phyloP scores from a whole-genome alignment of 2,797 vertebrate species.

The Phylloscopus collybita region DNA sequence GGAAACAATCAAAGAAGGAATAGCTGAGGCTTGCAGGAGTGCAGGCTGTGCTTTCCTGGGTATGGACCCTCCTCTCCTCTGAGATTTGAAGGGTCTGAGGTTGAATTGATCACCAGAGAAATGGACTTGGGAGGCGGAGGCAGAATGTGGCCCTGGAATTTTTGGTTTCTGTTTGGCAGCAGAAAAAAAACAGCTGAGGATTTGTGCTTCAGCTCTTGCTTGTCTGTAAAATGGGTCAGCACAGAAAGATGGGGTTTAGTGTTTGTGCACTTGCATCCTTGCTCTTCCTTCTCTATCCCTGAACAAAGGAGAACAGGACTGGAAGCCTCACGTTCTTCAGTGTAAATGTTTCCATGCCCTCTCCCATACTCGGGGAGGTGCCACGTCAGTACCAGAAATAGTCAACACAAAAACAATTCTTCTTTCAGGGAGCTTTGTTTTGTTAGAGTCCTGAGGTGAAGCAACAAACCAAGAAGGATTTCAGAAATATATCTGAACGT shows the following conservation, averaged over 20 bases:
- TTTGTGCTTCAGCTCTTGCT: not conserved
- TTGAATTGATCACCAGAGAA: not conserved
- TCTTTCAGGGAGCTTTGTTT: not conserved
- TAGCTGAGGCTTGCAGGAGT: slow-evolving; percentile 82
- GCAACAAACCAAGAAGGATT: not conserved
- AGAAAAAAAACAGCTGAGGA: not conserved
- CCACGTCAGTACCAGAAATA: not conserved
- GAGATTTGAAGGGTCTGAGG: not conserved
- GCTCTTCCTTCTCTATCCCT: not conserved
- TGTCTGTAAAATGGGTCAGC: not conserved
- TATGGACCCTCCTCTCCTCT: slow-evolving; percentile 41
- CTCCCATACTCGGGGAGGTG: not conserved
- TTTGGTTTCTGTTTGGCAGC: not conserved
- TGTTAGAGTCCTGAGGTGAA: not conserved
- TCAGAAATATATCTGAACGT: not conserved
- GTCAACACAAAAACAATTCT: not conserved
- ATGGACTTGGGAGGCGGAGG: not conserved
- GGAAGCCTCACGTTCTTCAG: not conserved
- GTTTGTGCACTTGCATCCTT: not conserved
- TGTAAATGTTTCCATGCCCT: not conserved
- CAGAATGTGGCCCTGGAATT: not conserved
- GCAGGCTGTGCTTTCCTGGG: slow-evolving; percentile 87
- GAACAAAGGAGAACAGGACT: not conserved
- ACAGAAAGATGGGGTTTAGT: not conserved
- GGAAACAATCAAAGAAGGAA: slow-evolving; percentile 79